Base-by-base conservation (phyloP, 2,797 vertebrate species). In the Semaprochilodus insignis region DNA sequence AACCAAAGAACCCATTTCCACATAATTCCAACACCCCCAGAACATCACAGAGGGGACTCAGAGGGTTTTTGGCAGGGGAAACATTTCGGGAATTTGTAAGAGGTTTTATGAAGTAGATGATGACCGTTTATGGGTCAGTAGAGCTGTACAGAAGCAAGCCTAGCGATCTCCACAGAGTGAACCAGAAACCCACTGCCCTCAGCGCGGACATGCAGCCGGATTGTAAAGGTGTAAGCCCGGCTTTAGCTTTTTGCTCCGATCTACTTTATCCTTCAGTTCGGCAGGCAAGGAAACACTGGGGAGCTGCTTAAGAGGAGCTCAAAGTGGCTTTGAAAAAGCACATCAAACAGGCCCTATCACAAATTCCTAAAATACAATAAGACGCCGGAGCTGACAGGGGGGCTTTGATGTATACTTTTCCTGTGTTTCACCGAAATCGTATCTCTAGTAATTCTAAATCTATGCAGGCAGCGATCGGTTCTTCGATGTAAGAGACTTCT, bases 281-380 rank as follows among this genome's bases (percentile, higher is more conserved):
- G 79, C 76, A 51, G 81, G 59, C 13, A 36, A 10, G 76, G 85
- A 85, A 90, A 90, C 87, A 88, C 84, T 82, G 36, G 69, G 86
- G 86, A 74, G 83, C 88, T 74, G 81, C 83, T 80, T 88, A 81
- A 82, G 85, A 78, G 79, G 57, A 86, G 81, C 85, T 87, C 84
- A 86, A 83, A 89, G 83, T 90, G 90, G 85, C 90, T 93, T 92
- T 93, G 92, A 94, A 93, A 78, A 92, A 89, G 85, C 77, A 94
- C 93, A 94, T 95, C 93, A 94, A 94, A 88, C 92, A 91, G 90
- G 87, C 40, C 80, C 77, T 71, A 90, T 91, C 88, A 86, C 91
- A 89, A 92, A 91, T 88, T 82, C 85, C 89, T 87, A 77, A 91
- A 91, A 90, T 83, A 88, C 88, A 92, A 91, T 89, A 82, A 88